phyloP scores from a whole-genome alignment of 2,113 vertebrate genomes.

The Cyanoramphus novaezelandiae region DNA sequence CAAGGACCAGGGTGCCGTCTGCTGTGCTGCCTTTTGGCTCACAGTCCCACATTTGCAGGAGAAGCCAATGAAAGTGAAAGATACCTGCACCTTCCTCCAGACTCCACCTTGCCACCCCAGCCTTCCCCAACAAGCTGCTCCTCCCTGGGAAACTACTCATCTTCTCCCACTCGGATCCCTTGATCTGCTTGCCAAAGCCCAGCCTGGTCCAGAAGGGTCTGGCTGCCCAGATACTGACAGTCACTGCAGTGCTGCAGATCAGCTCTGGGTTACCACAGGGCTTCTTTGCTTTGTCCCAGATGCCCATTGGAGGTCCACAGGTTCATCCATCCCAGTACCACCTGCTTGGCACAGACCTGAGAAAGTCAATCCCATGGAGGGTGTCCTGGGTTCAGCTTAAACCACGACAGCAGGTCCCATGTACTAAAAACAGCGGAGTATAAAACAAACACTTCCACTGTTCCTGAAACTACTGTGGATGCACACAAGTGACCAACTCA shows the following conservation, averaged over 20 bases:
- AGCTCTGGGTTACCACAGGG: neutral
- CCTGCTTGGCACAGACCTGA: neutral
- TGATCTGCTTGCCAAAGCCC: neutral
- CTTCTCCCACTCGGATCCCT: neutral
- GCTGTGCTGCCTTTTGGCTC: neutral
- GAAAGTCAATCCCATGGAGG: neutral
- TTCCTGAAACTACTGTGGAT: neutral
- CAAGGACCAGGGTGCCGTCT: neutral
- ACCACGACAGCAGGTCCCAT: too few species aligned
- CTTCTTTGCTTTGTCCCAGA: neutral
- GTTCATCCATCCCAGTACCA: neutral
- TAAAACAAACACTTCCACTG: neutral
- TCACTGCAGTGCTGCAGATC: neutral
- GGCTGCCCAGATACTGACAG: neutral
- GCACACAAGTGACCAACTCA: neutral
- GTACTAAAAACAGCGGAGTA: neutral
- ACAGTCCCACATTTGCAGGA: neutral
- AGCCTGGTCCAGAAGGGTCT: neutral
- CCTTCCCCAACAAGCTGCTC: neutral
- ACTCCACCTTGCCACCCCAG: neutral
- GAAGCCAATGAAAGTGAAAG: conserved; percentile 40
- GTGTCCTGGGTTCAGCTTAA: too few species aligned
- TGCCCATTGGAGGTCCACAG: rapidly evolving
- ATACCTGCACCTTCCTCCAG: neutral
- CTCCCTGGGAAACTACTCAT: neutral